Percentiles rank a stretch among this genome's conserved stretches.
Conservation (phyloP, 2,797 vertebrate genomes). For the Gastrophryne carolinensis region DNA sequence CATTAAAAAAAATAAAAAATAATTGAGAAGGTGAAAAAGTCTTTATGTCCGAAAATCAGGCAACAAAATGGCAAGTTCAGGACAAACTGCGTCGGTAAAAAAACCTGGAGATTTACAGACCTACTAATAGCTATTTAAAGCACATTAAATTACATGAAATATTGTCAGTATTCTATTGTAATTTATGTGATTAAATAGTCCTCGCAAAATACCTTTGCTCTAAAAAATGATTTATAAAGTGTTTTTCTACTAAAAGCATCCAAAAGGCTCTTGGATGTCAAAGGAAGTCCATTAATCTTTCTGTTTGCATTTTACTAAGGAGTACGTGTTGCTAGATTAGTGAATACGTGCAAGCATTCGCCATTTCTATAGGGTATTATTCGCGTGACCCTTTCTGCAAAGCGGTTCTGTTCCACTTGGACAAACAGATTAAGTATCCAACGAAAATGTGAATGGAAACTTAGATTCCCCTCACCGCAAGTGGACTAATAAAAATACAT, state of each 20-base stretch:
- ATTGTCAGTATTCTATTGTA: conserved; percentile 59
- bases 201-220: conserved; percentile 56
- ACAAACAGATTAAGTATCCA: conserved; percentile 73
- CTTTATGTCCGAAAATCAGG: conserved; percentile 31
- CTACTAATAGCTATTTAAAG: conserved; percentile 57
- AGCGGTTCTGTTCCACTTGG: conserved; percentile 72
- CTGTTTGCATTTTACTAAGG: conserved; percentile 68
- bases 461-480: conserved; percentile 55
- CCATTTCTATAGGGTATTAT: conserved; percentile 68
- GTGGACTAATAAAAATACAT: conserved; percentile 22
- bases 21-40: conserved; percentile 42
- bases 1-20: conserved; percentile 44
- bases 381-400: conserved; percentile 70
- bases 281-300: conserved; percentile 79
- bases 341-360: conserved; percentile 69
- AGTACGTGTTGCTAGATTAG: conserved; percentile 79
- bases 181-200: conserved; percentile 65
- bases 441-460: conserved; percentile 72
- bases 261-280: conserved; percentile 70
- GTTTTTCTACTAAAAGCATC: conserved; percentile 72
- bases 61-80: conserved; percentile 40
- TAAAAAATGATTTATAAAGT: conserved; percentile 84
- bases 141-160: conserved; percentile 56
- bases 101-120: conserved; percentile 39
- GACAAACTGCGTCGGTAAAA: conserved; percentile 48